Evolutionary conservation across 2,888 invertebrate genomes (phyloP), one percentile per base, ranked within the genome.

Genomic region (Perizoma flavofasciatum): DNA sequence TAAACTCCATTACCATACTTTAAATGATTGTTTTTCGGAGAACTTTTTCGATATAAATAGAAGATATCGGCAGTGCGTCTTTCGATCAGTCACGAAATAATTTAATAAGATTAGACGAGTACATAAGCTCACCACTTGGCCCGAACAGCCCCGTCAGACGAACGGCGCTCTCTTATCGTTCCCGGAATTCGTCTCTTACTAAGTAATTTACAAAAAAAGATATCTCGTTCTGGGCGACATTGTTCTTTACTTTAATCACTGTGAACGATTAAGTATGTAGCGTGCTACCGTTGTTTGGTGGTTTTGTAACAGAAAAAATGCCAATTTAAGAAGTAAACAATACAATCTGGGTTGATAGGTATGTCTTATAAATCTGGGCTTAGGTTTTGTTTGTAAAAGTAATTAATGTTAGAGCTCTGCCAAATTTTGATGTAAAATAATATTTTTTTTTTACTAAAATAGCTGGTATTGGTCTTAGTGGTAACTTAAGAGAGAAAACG

Each of bases 121-220:
- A 22, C 22, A 1, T 11, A 32, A 50, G 52, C 66, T 55, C 40
- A 4, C 69, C 39, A 59, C 74, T 83, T 82, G 67, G 39, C 54
- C 83, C 83, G 79, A 41, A 50, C 69, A 11, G 63, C 61, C 66
- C 68, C 62, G 73, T 77, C 82, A 83, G 81, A 73, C 77, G 76
- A 77, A 78, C 80, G 77, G 78, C 78, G 78, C 78, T 79, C 78
- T 80, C 85, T 88, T 89, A 89, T 88, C 89, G 85, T 86, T 86
- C 86, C 79, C 73, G 77, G 88, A 87, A 88, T 87, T 83, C 87
- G 83, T 86, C 85, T 86, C 81, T 83, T 83, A 86, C 87, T 82
- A 78, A 87, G 86, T 89, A 88, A 88, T 88, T 86, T 80, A 83
- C 79, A 85, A 85, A 87, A 82, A 86, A 83, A 83, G 78, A 83